Conservation (phyloP, 2,888 invertebrate genomes). For the Drosophila sordidapex region DNA sequence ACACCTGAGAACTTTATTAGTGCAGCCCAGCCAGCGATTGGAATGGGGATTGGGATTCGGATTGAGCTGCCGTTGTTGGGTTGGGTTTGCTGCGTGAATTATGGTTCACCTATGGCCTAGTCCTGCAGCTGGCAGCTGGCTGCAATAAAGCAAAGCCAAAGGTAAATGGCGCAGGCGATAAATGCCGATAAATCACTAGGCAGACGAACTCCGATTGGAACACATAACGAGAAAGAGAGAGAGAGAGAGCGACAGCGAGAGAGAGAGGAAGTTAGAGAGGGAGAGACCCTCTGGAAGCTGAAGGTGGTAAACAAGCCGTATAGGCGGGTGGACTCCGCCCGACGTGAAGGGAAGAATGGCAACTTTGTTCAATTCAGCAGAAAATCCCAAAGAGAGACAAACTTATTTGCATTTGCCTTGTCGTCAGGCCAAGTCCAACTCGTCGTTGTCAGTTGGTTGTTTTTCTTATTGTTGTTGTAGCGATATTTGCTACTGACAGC, state of each 20-base stretch:
- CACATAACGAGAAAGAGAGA: slow-evolving; percentile 2
- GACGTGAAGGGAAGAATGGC: slow-evolving; percentile 19
- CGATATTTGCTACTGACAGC: slow-evolving; percentile 66
- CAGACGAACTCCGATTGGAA: slow-evolving; percentile 10
- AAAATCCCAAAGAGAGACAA: slow-evolving; percentile 54
- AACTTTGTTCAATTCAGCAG: slow-evolving; percentile 68
- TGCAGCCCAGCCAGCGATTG: slow-evolving; percentile 35
- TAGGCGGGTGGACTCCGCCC: slow-evolving; percentile 31
- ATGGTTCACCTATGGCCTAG: slow-evolving; percentile 67
- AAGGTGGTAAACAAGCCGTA: slow-evolving; percentile 56
- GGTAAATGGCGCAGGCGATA: slow-evolving; percentile 65
- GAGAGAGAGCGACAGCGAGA: neutral
- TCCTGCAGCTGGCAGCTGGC: slow-evolving; percentile 30
- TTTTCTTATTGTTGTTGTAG: slow-evolving; percentile 19
- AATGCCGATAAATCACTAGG: slow-evolving; percentile 68
- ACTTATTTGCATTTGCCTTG: slow-evolving; percentile 73
- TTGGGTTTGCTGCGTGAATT: slow-evolving; percentile 52
- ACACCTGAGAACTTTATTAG: slow-evolving; percentile 85
- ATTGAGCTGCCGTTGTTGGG: slow-evolving; percentile 8
- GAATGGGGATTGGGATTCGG: slow-evolving; percentile 1
- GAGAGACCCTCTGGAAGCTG: slow-evolving; percentile 20
- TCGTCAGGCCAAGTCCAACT: slow-evolving; percentile 42
- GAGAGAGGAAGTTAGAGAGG: neutral
- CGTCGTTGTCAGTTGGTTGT: slow-evolving; percentile 41
- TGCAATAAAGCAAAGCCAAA: slow-evolving; percentile 25